A percentile compares a stretch with the other conserved stretches of the same genome.
Conservation (phyloP, 2,888 invertebrate genomes). For the Liodrosophila aerea region DNA sequence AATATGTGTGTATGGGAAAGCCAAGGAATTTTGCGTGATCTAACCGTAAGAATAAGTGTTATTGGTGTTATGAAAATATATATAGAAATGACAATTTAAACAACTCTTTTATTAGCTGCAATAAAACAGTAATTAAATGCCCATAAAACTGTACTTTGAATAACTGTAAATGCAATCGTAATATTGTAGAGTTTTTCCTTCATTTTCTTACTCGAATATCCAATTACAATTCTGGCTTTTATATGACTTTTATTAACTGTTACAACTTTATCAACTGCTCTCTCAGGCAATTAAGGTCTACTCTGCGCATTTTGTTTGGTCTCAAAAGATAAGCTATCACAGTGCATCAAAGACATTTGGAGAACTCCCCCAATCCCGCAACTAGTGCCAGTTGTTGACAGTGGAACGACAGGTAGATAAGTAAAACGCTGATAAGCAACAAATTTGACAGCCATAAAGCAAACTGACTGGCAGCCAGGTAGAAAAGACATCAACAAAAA, state of each 20-base stretch:
- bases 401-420: constrained; percentile 44
- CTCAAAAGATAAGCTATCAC: constrained; percentile 39
- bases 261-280: constrained; percentile 29
- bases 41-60: too few relatives aligned
- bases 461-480: constrained; percentile 55
- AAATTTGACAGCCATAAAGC: constrained; percentile 70
- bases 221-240: too few relatives aligned
- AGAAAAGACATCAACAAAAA: constrained; percentile 34
- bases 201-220: too few relatives aligned
- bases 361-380: constrained; percentile 7
- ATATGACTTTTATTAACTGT: background rate
- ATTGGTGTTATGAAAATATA: too few relatives aligned
- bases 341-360: constrained; percentile 17
- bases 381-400: constrained; percentile 44
- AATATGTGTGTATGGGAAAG: constrained; percentile 26
- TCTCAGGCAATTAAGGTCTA: constrained; percentile 51
- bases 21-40: too few relatives aligned
- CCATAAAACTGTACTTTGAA: too few relatives aligned
- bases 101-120: constrained; percentile 1
- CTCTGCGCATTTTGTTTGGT: constrained; percentile 37
- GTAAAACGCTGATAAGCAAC: constrained; percentile 56
- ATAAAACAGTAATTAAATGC: too few relatives aligned
- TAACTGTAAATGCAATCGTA: too few relatives aligned
- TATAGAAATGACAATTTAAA: background rate
- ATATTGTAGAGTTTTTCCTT: too few relatives aligned